phyloP scores from a whole-genome alignment of 2,113 vertebrate species.

The Beaufortia kweichowensis region DNA sequence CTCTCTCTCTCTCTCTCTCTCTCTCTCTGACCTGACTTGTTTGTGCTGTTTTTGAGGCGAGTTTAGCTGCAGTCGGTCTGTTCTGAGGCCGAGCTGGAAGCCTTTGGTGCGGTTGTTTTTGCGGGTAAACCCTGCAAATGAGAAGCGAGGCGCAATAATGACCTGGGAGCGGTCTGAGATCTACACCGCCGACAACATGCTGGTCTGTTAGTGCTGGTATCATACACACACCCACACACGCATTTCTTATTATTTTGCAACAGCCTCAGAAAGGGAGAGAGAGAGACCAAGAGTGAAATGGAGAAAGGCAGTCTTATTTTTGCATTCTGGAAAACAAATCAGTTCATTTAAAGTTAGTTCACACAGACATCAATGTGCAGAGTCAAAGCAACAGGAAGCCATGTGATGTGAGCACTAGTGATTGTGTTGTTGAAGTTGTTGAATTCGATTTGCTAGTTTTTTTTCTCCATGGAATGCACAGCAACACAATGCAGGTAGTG shows the following conservation, averaged over 20 bases:
- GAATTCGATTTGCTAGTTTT: too few relatives aligned
- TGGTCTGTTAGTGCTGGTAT: slow-evolving; percentile 15
- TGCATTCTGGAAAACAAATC: background rate
- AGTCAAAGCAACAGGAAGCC: too few relatives aligned
- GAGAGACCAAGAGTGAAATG: slow-evolving; percentile 30
- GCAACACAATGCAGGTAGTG: too few relatives aligned
- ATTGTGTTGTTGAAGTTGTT: too few relatives aligned
- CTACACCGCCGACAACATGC: slow-evolving; percentile 14
- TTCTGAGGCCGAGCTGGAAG: slow-evolving; percentile 22
- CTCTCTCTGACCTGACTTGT: too few relatives aligned
- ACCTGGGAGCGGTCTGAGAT: slow-evolving; percentile 58
- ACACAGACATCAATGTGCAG: background rate
- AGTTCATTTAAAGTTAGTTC: background rate
- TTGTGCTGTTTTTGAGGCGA: slow-evolving; percentile 23
- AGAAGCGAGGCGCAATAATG: slow-evolving; percentile 60
- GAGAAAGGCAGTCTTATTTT: slow-evolving; percentile 8
- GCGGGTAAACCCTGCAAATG: slow-evolving; percentile 51
- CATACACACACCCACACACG: background rate
- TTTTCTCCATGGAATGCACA: too few relatives aligned
- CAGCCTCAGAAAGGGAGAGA: slow-evolving; percentile 21
- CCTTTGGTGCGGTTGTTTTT: slow-evolving; percentile 43
- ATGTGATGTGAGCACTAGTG: background rate
- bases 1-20: background rate
- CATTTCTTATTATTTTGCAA: slow-evolving; percentile 36
- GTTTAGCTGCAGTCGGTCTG: slow-evolving; percentile 39